phyloP scores from a whole-genome alignment of 2,888 invertebrate species.

The Coecobrya sp. region DNA sequence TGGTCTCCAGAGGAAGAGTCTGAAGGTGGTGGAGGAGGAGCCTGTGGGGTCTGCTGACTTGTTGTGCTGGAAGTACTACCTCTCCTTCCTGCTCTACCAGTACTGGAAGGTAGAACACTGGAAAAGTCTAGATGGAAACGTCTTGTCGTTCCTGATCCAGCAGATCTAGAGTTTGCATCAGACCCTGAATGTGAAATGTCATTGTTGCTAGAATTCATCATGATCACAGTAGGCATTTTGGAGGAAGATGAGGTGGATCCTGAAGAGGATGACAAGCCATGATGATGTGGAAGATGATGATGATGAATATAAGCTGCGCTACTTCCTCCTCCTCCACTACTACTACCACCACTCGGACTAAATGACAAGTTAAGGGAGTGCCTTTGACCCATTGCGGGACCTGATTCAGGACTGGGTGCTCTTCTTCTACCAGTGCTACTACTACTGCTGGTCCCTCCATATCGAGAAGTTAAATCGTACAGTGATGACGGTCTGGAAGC shows the following conservation, averaged over 20 bases:
- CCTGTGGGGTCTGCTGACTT: slow-evolving; percentile 42
- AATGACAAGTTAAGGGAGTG: slow-evolving; percentile 72
- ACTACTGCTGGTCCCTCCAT: slow-evolving; percentile 54
- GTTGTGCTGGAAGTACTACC: slow-evolving; percentile 67
- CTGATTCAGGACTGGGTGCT: slow-evolving; percentile 70
- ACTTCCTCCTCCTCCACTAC: slow-evolving; percentile 31
- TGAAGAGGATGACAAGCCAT: slow-evolving; percentile 1
- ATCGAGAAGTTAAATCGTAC: slow-evolving; percentile 65
- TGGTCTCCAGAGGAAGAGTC: slow-evolving; percentile 51
- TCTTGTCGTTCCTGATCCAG: slow-evolving; percentile 17
- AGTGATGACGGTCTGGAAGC: slow-evolving; percentile 72
- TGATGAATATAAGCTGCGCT: slow-evolving; percentile 30
- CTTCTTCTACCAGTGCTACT: slow-evolving; percentile 47
- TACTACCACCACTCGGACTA: slow-evolving; percentile 27
- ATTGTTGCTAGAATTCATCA: slow-evolving; percentile 37
- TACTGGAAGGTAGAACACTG: slow-evolving; percentile 7
- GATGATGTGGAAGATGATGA: slow-evolving; percentile 54
- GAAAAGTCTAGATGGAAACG: slow-evolving; percentile 67
- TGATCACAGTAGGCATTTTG: slow-evolving; percentile 65
- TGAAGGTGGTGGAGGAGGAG: background rate
- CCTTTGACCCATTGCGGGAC: slow-evolving; percentile 48
- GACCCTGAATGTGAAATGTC: background rate
- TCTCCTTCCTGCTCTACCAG: slow-evolving; percentile 18
- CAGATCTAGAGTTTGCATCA: background rate
- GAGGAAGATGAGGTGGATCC: slow-evolving; percentile 33